phyloP scores from a whole-genome alignment of 2,113 vertebrate genomes.

The Andinoacara biseriatus region DNA sequence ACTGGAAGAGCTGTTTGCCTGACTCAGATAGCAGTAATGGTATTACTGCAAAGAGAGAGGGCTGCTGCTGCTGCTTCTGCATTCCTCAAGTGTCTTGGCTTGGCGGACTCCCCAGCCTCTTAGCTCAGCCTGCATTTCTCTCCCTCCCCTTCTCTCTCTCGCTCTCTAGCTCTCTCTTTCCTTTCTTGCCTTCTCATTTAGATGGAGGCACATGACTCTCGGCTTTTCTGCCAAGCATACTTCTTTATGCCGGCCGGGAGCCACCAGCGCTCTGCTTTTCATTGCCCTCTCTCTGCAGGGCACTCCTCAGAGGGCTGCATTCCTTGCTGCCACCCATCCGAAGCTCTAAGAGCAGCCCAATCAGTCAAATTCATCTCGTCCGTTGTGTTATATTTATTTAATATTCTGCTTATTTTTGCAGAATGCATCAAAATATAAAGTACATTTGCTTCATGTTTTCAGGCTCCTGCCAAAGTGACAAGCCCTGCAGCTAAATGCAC shows the following conservation, averaged over 20 bases:
- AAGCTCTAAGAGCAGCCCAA: not conserved
- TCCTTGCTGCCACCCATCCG: constrained; percentile 48
- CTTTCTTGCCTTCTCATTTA: constrained; percentile 66
- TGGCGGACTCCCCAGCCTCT: constrained; percentile 61
- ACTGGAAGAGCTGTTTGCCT: constrained; percentile 36
- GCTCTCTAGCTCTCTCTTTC: constrained; percentile 40
- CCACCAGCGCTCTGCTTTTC: constrained; percentile 60
- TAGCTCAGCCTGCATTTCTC: constrained; percentile 51
- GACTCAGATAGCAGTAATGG: constrained; percentile 55
- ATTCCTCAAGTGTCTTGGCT: constrained; percentile 74
- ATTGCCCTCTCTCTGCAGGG: constrained; percentile 47
- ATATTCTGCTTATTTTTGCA: constrained; percentile 4
- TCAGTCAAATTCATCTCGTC: not conserved
- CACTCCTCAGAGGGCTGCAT: constrained; percentile 42
- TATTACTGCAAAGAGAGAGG: constrained; percentile 22
- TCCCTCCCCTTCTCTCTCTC: constrained; percentile 10
- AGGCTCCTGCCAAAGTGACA: not conserved
- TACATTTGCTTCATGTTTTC: not conserved
- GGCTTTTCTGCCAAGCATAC: constrained; percentile 58
- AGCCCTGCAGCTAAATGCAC: not conserved
- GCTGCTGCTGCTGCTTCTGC: constrained; percentile 47
- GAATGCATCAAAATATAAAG: not conserved
- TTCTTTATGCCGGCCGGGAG: constrained; percentile 51
- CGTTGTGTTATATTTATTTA: not conserved
- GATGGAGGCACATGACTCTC: constrained; percentile 73